phyloP scores from a whole-genome alignment of 2,888 invertebrate species.

The Ennomos erosarius region DNA sequence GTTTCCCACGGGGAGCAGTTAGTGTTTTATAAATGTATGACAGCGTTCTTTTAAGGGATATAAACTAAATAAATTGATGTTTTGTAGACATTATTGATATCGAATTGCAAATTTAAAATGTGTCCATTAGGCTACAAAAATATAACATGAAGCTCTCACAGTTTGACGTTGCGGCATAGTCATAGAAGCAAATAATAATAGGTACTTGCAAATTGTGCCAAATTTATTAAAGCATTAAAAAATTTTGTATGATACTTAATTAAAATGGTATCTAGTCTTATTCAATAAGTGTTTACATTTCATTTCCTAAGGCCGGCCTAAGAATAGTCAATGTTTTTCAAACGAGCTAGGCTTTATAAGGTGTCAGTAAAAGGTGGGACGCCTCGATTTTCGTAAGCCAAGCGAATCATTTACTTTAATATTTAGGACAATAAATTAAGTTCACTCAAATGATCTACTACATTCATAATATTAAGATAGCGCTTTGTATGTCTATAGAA shows the following conservation, averaged over 20 bases:
- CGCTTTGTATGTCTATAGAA: too few species aligned
- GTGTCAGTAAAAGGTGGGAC: conserved; percentile 31
- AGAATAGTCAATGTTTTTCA: not conserved
- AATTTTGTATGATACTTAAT: conserved; percentile 3
- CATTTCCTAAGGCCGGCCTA: conserved; percentile 12
- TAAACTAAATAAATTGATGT: too few species aligned
- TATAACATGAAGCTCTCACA: too few species aligned
- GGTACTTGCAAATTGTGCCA: conserved; percentile 19
- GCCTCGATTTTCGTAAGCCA: conserved; percentile 46
- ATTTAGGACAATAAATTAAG: conserved; percentile 22
- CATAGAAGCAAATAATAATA: too few species aligned
- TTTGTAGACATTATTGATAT: too few species aligned
- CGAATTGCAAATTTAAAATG: too few species aligned
- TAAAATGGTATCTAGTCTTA: too few species aligned
- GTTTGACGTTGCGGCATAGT: too few species aligned
- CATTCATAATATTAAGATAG: conserved; percentile 7
- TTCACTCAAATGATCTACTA: conserved; percentile 28
- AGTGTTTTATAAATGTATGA: too few species aligned
- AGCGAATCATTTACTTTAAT: conserved; percentile 13
- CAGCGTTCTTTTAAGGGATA: too few species aligned
- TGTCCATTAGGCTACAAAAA: too few species aligned
- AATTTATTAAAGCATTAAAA: conserved; percentile 8
- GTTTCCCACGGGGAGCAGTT: too few species aligned
- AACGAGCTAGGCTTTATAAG: conserved; percentile 3
- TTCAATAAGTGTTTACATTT: not conserved